Evolutionary conservation across 2,113 vertebrate species (phyloP).

Genomic region (Butorides virescens): DNA sequence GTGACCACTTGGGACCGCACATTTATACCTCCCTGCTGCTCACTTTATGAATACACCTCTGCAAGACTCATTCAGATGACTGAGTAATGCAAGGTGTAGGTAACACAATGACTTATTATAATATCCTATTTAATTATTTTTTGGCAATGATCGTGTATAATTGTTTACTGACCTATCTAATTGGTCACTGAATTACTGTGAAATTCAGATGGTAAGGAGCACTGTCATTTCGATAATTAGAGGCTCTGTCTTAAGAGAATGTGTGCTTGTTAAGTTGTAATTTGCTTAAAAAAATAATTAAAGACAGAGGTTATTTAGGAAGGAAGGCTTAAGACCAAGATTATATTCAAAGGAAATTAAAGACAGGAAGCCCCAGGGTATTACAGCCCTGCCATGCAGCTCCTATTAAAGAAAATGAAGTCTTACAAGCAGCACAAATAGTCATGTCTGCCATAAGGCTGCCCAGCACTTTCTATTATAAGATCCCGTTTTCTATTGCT

Average conservation of each 20-base stretch:
- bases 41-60: background rate
- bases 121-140: background rate
- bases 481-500: background rate
- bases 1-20: background rate
- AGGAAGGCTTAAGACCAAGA: conserved; percentile 67
- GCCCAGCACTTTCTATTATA: conserved; percentile 17
- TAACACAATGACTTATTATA: background rate
- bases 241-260: conserved; percentile 19
- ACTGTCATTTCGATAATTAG: conserved; percentile 56
- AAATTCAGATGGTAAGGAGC: conserved; percentile 28
- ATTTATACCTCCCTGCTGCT: background rate
- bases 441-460: conserved; percentile 11
- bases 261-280: conserved; percentile 62
- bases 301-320: conserved; percentile 69
- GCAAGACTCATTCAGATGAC: background rate
- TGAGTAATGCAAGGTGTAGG: background rate
- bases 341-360: conserved; percentile 70
- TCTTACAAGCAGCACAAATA: conserved; percentile 16
- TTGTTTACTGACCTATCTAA: conserved; percentile 19
- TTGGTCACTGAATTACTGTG: conserved; percentile 2
- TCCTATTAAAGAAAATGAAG: conserved; percentile 54
- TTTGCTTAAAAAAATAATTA: conserved; percentile 68
- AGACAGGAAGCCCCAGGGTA: conserved; percentile 64
- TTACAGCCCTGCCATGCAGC: conserved; percentile 33
- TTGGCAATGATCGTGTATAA: background rate